Conservation (phyloP, 2,797 vertebrate species). For the Lophotriccus pileatus region DNA sequence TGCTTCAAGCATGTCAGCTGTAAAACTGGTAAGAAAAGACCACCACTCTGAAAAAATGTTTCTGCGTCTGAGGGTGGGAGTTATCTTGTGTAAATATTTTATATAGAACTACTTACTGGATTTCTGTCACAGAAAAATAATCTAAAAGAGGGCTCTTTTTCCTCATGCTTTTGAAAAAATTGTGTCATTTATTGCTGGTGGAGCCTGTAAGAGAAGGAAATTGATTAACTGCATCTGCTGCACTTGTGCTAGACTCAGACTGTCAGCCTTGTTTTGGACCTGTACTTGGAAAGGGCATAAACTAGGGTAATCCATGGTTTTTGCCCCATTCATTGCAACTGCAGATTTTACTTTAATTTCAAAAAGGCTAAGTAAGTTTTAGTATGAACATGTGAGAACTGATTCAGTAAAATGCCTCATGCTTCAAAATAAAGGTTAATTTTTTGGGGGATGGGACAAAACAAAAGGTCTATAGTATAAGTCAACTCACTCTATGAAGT, state of each 20-base stretch:
- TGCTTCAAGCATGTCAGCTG: not conserved
- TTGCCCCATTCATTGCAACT: not conserved
- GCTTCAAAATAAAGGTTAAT: not conserved
- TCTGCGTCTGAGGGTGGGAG: not conserved
- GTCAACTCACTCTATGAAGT: not conserved
- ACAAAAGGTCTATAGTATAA: not conserved
- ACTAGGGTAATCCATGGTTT: accelerated
- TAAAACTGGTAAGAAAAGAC: not conserved
- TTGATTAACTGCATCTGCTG: not conserved
- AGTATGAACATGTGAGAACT: not conserved
- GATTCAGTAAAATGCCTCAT: not conserved
- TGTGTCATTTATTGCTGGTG: not conserved
- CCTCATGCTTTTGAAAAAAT: not conserved
- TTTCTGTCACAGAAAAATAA: not conserved
- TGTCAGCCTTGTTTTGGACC: not conserved
- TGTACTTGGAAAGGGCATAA: not conserved
- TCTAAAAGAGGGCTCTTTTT: not conserved
- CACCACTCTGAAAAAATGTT: not conserved
- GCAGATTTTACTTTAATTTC: not conserved
- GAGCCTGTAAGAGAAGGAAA: not conserved
- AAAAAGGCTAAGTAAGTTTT: not conserved
- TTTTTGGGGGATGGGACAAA: not conserved
- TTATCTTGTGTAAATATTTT: not conserved
- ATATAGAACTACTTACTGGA: not conserved
- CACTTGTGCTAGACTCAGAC: not conserved